These are phyloP conservation scores for Rapana venosa DNA, from an alignment of 2,888 invertebrate genomes.

Conservation along the genomic window DNA sequence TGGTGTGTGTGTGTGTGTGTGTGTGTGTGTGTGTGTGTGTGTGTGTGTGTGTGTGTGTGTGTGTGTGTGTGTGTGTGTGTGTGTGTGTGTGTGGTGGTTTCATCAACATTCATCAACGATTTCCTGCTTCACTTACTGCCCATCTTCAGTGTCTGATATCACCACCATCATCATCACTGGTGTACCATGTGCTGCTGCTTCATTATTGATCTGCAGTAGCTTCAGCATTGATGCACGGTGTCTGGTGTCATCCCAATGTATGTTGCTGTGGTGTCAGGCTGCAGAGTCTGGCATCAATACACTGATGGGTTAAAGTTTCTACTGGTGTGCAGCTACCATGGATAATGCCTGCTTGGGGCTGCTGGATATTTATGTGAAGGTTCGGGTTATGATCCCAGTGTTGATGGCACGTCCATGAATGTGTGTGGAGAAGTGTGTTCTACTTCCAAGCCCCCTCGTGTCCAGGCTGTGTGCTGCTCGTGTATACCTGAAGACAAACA, in stretches of 20 bases:
- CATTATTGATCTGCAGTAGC: background rate
- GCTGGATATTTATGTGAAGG: background rate
- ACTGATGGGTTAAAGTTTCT: background rate
- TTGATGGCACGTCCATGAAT: background rate
- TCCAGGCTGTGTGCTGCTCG: background rate
- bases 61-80: background rate
- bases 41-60: background rate
- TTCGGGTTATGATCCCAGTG: background rate
- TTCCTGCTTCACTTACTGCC: background rate
- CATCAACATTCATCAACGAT: too few species aligned
- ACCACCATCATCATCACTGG: background rate
- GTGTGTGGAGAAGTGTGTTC: background rate
- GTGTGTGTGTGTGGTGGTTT: background rate
- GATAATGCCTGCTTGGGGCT: background rate
- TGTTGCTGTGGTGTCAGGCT: background rate
- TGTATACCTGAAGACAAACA: background rate
- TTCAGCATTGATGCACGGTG: background rate
- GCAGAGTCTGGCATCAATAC: background rate
- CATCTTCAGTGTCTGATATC: background rate
- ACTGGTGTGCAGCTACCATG: background rate
- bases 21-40: constrained; percentile 2
- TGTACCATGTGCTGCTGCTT: background rate
- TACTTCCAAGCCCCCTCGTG: background rate
- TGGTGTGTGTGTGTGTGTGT: background rate
- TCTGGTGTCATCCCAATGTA: background rate